These are phyloP conservation scores for Lathronympha strigana DNA, from an alignment of 2,888 invertebrate species.

Conservation along the genomic window DNA sequence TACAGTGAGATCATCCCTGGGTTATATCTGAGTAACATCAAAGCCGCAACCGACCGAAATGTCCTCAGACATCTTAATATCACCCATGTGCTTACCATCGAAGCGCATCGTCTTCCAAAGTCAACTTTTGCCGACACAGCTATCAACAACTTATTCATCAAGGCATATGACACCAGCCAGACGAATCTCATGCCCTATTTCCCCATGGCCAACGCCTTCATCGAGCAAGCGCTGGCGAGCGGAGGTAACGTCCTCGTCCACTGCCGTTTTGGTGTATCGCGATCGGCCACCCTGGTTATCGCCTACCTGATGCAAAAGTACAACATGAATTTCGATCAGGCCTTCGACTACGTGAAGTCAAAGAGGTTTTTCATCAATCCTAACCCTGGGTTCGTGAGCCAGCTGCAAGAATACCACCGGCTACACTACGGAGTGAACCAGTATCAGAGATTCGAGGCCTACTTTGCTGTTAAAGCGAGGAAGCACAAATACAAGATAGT, in stretches of 20 bases:
- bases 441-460: conserved; percentile 69
- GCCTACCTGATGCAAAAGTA: conserved; percentile 97
- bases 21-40: conserved; percentile 76
- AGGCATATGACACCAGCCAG: conserved; percentile 75
- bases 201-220: conserved; percentile 78
- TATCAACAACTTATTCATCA: conserved; percentile 75
- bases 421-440: conserved; percentile 69
- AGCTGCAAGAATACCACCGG: conserved; percentile 88
- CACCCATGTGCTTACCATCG: conserved; percentile 79
- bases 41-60: conserved; percentile 67
- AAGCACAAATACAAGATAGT: conserved; percentile 74
- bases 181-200: conserved; percentile 77
- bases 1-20: conserved; percentile 72
- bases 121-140: conserved; percentile 65
- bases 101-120: conserved; percentile 70
- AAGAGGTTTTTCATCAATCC: conserved; percentile 96
- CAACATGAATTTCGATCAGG: conserved; percentile 92
- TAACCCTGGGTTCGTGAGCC: conserved; percentile 97
- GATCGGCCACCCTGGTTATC: conserved; percentile 97
- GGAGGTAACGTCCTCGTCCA: conserved; percentile 92
- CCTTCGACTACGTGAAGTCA: conserved; percentile 93
- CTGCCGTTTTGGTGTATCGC: conserved; percentile 97
- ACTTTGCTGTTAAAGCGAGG: conserved; percentile 68
- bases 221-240: conserved; percentile 83
- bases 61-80: conserved; percentile 71